Evolutionary conservation across 1,140 invertebrate species (phyloP), one percentile per base, ranked within the genome.

Genomic region (Bombyx mori): DNA sequence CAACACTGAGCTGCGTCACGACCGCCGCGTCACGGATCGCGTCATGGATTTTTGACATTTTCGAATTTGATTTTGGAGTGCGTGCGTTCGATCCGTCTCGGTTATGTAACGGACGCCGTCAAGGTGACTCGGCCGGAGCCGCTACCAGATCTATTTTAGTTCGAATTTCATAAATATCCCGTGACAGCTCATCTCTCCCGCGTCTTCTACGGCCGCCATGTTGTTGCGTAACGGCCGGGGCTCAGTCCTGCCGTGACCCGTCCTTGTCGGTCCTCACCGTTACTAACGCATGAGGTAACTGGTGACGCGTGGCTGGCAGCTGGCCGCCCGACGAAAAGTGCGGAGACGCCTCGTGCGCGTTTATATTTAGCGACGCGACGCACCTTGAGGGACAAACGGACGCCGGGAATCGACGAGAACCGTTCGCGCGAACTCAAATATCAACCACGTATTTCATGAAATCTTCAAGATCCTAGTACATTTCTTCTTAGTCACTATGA

Each of bases 81-180:
- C 57, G 51, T 58, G 58, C 68, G 62, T 70, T 76, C 68, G 67
- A 73, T 71, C 70, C 61, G 72, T 62, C 67, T 59, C 56, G 53
- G 63, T 85, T 85, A 83, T 71, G 78, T 82, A 85, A 87, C 62
- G 64, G 61, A 44, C 73, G 71, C 63, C 77, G 78, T 82, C 82
- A 87, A 87, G 83, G 83, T 86, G 83, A 86, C 82, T 86, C 78
- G 75, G 62, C 60, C 78, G 70, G 66, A 77, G 75, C 77, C 69
- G 78, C 80, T 77, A 82, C 75, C 69, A 75, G 68, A 70, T 82
- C 83, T 86, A 86, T 86, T 86, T 85, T 77, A 69, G 81, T 84
- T 79, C 80, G 69, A 81, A 83, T 82, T 85, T 85, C 82, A 84
- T 85, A 87, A 84, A 86, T 86, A 86, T 75, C 79, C 77, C 79